These are phyloP conservation scores for Trachythela sp. DNA, from an alignment of 64 coral and sea anemone genomes.

Conservation along the genomic window DNA sequence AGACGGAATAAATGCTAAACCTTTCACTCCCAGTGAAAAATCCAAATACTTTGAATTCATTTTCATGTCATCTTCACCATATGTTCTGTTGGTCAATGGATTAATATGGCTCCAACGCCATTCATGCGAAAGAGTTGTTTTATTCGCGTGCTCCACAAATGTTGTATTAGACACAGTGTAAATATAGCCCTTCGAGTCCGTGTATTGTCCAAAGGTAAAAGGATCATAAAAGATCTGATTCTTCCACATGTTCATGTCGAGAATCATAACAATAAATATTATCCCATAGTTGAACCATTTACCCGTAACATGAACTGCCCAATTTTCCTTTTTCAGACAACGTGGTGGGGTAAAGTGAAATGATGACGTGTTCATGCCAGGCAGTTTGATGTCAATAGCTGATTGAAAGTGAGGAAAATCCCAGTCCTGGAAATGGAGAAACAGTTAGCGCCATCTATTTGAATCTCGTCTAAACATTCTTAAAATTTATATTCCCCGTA, in stretches of 20 bases:
- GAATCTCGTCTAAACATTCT: too few species aligned
- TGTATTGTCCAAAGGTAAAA: constrained; percentile 84
- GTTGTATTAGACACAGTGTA: constrained; percentile 50
- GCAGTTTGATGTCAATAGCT: constrained; percentile 81
- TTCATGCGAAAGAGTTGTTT: constrained; percentile 64
- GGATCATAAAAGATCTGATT: constrained; percentile 97
- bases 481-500: too few species aligned
- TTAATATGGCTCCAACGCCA: constrained; percentile 67
- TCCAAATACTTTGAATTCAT: constrained; percentile 94
- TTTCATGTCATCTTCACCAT: constrained; percentile 40
- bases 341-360: constrained; percentile 66
- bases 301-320: constrained; percentile 86
- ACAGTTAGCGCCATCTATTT: not conserved
- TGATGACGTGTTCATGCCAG: constrained; percentile 73
- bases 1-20: constrained; percentile 85
- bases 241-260: constrained; percentile 99
- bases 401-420: constrained; percentile 90
- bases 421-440: constrained; percentile 69
- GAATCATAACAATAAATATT: constrained; percentile 92
- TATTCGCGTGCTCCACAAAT: constrained; percentile 60
- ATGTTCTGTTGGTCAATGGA: constrained; percentile 58
- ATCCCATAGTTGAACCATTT: constrained; percentile 99
- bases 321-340: constrained; percentile 78
- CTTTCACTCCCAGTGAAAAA: constrained; percentile 62
- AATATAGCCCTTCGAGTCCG: constrained; percentile 57